Evolutionary conservation across 2,113 vertebrate genomes (phyloP), one percentile per base, ranked within the genome.

Genomic region (Corythoichthys haematopterus): DNA sequence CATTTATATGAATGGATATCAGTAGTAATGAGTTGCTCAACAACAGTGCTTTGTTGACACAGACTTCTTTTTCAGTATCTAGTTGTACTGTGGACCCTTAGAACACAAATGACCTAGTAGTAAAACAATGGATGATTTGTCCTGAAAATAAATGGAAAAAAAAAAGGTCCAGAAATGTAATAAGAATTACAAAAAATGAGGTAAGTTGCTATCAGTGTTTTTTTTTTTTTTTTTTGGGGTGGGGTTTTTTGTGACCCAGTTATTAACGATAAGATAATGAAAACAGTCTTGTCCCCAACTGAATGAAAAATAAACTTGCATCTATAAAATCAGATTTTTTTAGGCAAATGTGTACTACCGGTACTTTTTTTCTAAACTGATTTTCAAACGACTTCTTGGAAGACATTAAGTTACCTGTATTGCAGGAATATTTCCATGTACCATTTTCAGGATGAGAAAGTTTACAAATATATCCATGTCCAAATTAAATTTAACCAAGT

Each of bases 21-120:
- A 15, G 15, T 60, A 60, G 15, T 40, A 40, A 60, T 3, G 37
- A 59, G 33, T 52, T 56, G 16, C 2, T 57, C 2, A 45, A 38
- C 46, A 4, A 45, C 28, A 37, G 15, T 63, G 15, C 53, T 56
- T 40, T 66, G 6, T 53, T 45, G 43, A 35, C 36, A n/a, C 37
- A 15, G 15, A 60, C 58, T 28, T 56, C 53, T 56, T 56, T 56
- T 35, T 56, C 53, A 35, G 28, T 35, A 56, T 56, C 53, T 60
- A 40, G 37, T 60, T 43, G 38, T 43, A 40, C 58, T 43, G 36
- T 43, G 38, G 58, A 43, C 38, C 53, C 53, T 56, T 35, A 11
- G 53, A 35, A 35, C 53, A 13, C 11, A 8, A 10, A 56, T 35
- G 28, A 10, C 53, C 33, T 28, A 14, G 28, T 1, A 28, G 28